phyloP scores from a whole-genome alignment of 2,888 invertebrate genomes.

The Polyommatus iphigenia region DNA sequence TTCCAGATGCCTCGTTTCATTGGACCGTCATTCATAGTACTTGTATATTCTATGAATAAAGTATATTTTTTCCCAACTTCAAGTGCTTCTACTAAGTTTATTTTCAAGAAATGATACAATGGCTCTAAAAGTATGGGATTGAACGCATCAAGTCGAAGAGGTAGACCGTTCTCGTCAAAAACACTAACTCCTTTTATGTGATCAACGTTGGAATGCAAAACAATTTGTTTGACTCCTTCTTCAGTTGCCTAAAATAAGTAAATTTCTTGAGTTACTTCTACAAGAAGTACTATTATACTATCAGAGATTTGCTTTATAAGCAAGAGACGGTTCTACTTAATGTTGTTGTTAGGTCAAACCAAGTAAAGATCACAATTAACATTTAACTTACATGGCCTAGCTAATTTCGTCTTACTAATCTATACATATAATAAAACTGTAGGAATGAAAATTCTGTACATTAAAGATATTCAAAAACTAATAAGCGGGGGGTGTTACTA shows the following conservation, averaged over 20 bases:
- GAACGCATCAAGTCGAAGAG: constrained; percentile 42
- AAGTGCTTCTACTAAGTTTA: constrained; percentile 57
- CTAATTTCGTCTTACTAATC: no score
- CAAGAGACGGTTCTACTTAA: no score
- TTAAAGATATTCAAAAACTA: no score
- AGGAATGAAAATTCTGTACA: no score
- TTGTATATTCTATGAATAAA: constrained; percentile 68
- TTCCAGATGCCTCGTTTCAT: constrained; percentile 73
- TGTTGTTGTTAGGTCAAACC: no score
- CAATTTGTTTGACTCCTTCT: constrained; percentile 59
- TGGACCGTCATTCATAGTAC: constrained; percentile 74
- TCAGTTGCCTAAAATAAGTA: constrained; percentile 53
- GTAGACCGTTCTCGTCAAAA: constrained; percentile 41
- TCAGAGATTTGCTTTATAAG: no score
- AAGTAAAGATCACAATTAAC: no score
- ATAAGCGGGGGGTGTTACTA: no score
- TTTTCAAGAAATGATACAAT: constrained; percentile 67
- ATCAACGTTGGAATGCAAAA: constrained; percentile 75
- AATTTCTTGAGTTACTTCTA: neutral
- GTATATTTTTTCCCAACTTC: constrained; percentile 57
- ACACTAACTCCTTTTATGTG: constrained; percentile 51
- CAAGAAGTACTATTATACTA: no score
- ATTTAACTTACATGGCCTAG: no score
- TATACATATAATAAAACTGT: no score
- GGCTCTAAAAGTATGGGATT: constrained; percentile 51